Evolutionary conservation across 2,113 vertebrate species (phyloP).

Genomic region (Colinus virginianus): DNA sequence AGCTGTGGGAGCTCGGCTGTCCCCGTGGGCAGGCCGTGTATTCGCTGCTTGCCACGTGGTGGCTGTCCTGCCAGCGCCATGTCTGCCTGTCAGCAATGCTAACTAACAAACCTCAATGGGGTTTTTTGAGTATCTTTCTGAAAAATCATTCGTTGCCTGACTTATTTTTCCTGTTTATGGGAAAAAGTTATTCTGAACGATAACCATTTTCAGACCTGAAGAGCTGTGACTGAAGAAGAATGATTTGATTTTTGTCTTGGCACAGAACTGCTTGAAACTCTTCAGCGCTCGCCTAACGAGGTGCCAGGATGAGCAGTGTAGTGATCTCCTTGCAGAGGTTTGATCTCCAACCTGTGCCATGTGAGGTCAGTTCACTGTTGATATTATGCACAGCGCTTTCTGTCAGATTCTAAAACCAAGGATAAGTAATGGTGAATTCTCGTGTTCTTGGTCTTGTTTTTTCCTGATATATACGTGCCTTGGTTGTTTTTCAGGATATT

Average conservation of each 20-base stretch:
- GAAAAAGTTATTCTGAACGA: neutral
- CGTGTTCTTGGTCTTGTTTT: neutral
- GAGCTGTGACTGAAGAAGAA: neutral
- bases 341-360: neutral
- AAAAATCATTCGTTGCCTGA: neutral
- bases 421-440: neutral
- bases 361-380: neutral
- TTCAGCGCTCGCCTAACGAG: neutral
- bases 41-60: accelerated
- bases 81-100: neutral
- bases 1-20: neutral
- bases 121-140: neutral
- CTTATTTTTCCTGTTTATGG: neutral
- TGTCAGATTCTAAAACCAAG: neutral
- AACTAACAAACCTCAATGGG: too few species aligned
- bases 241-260: neutral
- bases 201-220: neutral
- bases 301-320: neutral
- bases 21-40: neutral
- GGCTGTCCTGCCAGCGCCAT: neutral
- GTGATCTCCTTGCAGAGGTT: neutral
- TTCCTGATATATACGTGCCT: neutral
- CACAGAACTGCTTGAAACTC: neutral
- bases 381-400: neutral
- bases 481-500: neutral